Evolutionary conservation across 2,888 invertebrate genomes (phyloP).

Genomic region (Dugesia japonica): DNA sequence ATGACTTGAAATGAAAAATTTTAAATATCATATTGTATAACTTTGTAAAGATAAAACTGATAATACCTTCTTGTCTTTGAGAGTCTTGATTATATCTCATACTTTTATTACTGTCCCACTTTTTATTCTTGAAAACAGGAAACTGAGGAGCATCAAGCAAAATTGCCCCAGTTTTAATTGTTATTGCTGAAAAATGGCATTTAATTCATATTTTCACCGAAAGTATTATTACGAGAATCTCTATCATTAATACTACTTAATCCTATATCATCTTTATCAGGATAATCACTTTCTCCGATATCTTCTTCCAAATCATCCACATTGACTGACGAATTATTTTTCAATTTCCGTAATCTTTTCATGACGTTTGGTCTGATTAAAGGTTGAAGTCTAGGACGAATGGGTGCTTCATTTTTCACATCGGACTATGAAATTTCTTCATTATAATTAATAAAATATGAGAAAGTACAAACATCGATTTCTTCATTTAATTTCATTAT

Average conservation of each 20-base stretch:
- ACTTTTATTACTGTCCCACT: conserved; percentile 45
- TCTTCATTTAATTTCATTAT: neutral
- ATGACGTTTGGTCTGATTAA: neutral
- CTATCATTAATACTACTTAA: neutral
- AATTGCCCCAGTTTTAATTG: conserved; percentile 45
- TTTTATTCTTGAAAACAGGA: conserved; percentile 43
- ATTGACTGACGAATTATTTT: neutral
- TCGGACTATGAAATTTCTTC: neutral
- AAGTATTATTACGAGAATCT: neutral
- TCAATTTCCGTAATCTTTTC: neutral
- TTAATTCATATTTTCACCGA: neutral
- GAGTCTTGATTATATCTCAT: conserved; percentile 48
- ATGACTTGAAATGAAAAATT: too few species aligned
- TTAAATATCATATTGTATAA: too few species aligned
- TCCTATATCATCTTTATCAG: neutral
- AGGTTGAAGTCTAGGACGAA: neutral
- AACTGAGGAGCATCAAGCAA: conserved; percentile 46
- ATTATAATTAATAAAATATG: neutral
- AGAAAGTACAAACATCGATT: neutral
- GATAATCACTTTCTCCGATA: neutral
- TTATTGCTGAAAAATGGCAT: conserved; percentile 36
- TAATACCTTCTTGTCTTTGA: conserved; percentile 48
- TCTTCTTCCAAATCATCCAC: neutral
- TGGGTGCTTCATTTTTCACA: neutral
- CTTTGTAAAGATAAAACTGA: too few species aligned